Evolutionary conservation across 2,113 vertebrate species (phyloP).

Genomic region (rabbit (Oryctolagus cuniculus)): mOryCun1.1 NC_091453.1:91859001-91859500

Average conservation of each 20-base stretch:
- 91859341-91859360: constrained; percentile 64
- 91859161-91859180: constrained; percentile 44
- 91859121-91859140: not conserved
- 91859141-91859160: not conserved
- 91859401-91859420: not conserved
- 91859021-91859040: constrained; percentile 60
- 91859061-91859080: not conserved
- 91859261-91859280: constrained; percentile 55
- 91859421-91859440: not conserved
- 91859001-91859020: constrained; percentile 33
- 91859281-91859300: not conserved
- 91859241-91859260: constrained; percentile 56
- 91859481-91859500: constrained; percentile 50
- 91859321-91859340: constrained; percentile 52
- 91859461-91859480: not conserved
- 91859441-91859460: constrained; percentile 37
- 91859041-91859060: not conserved
- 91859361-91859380: constrained; percentile 5
- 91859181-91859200: constrained; percentile 25
- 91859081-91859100: constrained; percentile 52
- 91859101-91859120: constrained; percentile 44
- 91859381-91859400: constrained; percentile 63
- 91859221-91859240: constrained; percentile 59
- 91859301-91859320: constrained; percentile 38
- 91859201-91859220: constrained; percentile 54